Percentiles rank a stretch among this genome's conserved stretches.
These are phyloP conservation scores for Eristalis tenax DNA, from an alignment of 2,888 invertebrate species.

Conservation along the genomic window DNA sequence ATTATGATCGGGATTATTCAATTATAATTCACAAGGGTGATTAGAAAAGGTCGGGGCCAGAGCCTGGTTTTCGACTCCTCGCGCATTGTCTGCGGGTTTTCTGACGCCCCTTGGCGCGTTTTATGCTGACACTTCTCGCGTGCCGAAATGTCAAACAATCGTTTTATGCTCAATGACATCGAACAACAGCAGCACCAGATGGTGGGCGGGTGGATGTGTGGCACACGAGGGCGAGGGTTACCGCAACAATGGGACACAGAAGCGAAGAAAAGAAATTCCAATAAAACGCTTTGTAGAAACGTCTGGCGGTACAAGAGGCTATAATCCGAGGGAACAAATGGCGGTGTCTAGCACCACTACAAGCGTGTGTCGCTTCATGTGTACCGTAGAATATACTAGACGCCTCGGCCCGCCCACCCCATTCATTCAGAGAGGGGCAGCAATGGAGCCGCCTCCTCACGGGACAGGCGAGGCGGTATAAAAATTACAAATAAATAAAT, in stretches of 20 bases:
- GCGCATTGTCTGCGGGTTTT: conserved; percentile 8
- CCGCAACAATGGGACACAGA: conserved; percentile 23
- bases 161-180: conserved; percentile 27
- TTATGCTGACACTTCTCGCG: conserved; percentile 29
- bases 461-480: conserved; percentile 1
- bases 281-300: conserved; percentile 47
- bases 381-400: conserved; percentile 44
- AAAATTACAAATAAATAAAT: conserved; percentile 66
- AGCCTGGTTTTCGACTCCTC: not conserved
- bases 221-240: not conserved
- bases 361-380: conserved; percentile 31
- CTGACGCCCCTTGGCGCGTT: not conserved
- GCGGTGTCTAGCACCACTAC: conserved; percentile 33
- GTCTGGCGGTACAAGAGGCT: conserved; percentile 35
- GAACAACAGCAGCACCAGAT: not conserved
- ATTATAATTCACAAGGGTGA: conserved; percentile 32
- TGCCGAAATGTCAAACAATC: conserved; percentile 45
- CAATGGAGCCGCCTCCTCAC: conserved; percentile 7
- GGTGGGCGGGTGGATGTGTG: not conserved
- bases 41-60: conserved; percentile 37
- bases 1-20: conserved; percentile 42
- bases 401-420: not conserved
- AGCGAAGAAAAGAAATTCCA: conserved; percentile 18
- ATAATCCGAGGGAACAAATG: conserved; percentile 42
- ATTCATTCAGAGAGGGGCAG: not conserved